Base-by-base conservation (phyloP, 2,888 invertebrate species). In the Teinopalpus imperialis region DNA sequence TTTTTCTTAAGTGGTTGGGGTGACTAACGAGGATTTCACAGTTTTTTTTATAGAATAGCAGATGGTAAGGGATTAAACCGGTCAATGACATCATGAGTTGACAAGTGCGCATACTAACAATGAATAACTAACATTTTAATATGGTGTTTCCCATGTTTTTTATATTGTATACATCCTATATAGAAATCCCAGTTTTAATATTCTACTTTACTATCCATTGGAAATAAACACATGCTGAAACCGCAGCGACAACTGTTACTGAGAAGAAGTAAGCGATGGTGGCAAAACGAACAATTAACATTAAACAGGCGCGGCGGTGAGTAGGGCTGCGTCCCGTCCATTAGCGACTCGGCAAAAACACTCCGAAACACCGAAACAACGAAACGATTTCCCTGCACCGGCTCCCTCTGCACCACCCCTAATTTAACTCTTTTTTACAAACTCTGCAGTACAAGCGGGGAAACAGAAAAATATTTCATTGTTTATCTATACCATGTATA, bases 221-320 rank as follows among this genome's bases (percentile, higher is more conserved):
- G n/a, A n/a, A n/a, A n/a, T n/a, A n/a, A 27, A 27, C 42, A 43
- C 42, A 34, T 21, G 21, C 37, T 40, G 30, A 30, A 43, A 45
- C 42, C 44, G 27, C 40, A 39, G 44, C 52, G 49, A 46, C 49
- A 51, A 51, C 55, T 54, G 51, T 57, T 51, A 53, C 30, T 54
- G 59, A 60, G 56, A 52, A 63, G 67, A 66, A 65, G 63, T 73
- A 69, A 70, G 72, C 75, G 77, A 62, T 63, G 61, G 72, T 74
- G 76, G 80, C 81, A 79, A 82, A 80, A 81, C 79, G 75, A 74
- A 77, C 79, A 82, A 83, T 81, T 81, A 82, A 81, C 81, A 79
- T 70, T 71, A 76, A 81, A 76, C 77, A 78, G 74, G 65, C 61
- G 61, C 64, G 63, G 62, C 66, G 66, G 69, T 67, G 71, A 76